Conservation (phyloP, 2,113 vertebrate genomes). For the Phalacrocorax pelagicus region DNA sequence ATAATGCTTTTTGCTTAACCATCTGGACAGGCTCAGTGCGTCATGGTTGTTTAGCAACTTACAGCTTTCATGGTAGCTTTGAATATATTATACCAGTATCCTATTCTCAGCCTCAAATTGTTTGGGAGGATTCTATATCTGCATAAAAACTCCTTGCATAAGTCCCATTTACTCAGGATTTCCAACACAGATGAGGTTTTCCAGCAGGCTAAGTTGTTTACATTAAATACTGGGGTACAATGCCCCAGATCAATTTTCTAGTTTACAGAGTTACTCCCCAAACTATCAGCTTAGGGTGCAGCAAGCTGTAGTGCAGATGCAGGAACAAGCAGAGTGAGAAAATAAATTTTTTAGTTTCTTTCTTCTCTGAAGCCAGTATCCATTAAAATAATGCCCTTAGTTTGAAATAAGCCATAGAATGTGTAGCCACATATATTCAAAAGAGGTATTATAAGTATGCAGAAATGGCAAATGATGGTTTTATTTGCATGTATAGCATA, state of each 20-base stretch:
- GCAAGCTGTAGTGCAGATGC: neutral
- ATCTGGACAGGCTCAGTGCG: constrained; percentile 41
- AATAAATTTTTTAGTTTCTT: neutral
- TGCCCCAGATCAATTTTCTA: neutral
- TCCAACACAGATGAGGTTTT: neutral
- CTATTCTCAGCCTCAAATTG: constrained; percentile 24
- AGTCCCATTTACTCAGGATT: constrained; percentile 4
- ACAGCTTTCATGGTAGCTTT: constrained; percentile 6
- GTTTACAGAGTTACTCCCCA: neutral
- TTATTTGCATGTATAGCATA: neutral
- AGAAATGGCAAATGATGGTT: neutral
- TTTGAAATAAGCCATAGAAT: neutral
- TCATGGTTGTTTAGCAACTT: constrained; percentile 64
- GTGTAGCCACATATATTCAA: neutral
- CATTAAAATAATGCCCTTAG: neutral
- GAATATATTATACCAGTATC: constrained; percentile 31
- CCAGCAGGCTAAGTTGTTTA: constrained; percentile 2
- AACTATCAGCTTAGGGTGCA: neutral
- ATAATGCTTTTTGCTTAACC: constrained; percentile 33
- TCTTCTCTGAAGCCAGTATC: neutral
- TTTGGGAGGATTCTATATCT: constrained; percentile 48
- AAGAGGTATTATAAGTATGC: neutral
- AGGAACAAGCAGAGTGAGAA: neutral
- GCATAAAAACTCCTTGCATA: constrained; percentile 2
- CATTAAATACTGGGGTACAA: neutral